Evolutionary conservation across 2,797 vertebrate genomes (phyloP).

Genomic region (Trematomus bernacchii): DNA sequence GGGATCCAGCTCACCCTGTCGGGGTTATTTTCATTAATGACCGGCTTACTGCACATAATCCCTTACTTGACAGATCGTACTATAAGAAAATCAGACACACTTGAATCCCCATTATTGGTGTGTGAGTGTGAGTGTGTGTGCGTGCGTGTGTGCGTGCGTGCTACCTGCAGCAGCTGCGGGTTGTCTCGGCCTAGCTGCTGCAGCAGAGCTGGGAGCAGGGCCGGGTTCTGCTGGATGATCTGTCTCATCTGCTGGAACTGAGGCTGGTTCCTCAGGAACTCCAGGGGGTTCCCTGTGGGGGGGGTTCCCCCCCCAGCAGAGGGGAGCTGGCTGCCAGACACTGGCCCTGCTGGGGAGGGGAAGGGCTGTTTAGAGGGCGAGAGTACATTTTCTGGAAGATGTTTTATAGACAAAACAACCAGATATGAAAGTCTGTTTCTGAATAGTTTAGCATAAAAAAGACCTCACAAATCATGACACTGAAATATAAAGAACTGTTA

Average conservation of each 20-base stretch:
- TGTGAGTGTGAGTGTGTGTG: too few relatives aligned
- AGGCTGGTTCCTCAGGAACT: constrained; percentile 87
- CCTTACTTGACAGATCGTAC: not conserved
- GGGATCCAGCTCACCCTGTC: too few relatives aligned
- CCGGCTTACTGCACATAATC: too few relatives aligned
- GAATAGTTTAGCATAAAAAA: not conserved
- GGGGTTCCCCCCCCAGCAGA: constrained; percentile 41
- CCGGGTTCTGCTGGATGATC: constrained; percentile 88
- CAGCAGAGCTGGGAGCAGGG: constrained; percentile 83
- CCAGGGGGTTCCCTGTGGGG: constrained; percentile 79
- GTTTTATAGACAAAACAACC: not conserved
- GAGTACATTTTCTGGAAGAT: not conserved
- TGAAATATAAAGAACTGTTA: not conserved
- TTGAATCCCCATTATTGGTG: not conserved
- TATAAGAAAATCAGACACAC: not conserved
- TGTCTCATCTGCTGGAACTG: constrained; percentile 89
- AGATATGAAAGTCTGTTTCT: not conserved
- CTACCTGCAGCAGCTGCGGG: constrained; percentile 86
- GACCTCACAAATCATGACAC: not conserved
- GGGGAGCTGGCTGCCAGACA: constrained; percentile 52
- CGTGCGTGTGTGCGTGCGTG: fast-evolving
- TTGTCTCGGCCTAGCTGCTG: constrained; percentile 88
- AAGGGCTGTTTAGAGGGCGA: not conserved
- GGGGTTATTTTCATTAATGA: too few relatives aligned
- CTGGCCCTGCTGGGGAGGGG: constrained; percentile 42